These are phyloP conservation scores for Ridgeia piscesae DNA, from an alignment of 1,140 invertebrate genomes.

Conservation along the genomic window DNA sequence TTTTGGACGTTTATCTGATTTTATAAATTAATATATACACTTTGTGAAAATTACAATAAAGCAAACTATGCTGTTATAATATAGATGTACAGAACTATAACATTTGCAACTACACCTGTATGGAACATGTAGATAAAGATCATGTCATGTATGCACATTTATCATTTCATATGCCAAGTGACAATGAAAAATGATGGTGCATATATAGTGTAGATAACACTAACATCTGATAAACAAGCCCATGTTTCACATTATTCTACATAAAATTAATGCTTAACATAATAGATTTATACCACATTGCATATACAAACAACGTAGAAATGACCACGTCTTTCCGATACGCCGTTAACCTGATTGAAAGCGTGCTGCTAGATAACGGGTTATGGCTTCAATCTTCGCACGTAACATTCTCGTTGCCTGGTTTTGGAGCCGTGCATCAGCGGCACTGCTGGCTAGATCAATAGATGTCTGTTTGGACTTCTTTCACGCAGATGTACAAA, in stretches of 20 bases:
- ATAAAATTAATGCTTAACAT: background rate
- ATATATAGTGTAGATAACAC: background rate
- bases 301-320: background rate
- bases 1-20: background rate
- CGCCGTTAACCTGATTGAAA: background rate
- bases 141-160: too few relatives aligned
- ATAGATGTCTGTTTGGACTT: background rate
- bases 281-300: background rate
- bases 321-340: background rate
- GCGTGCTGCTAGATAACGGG: background rate
- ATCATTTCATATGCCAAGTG: too few relatives aligned
- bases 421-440: background rate
- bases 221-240: background rate
- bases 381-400: background rate
- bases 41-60: background rate
- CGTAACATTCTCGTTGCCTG: background rate
- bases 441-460: background rate
- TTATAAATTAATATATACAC: background rate
- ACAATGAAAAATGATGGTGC: too few relatives aligned
- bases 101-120: too few relatives aligned
- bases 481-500: background rate
- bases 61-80: background rate
- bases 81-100: background rate
- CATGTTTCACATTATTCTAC: too few relatives aligned
- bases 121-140: too few relatives aligned